A percentile compares a stretch with the other conserved stretches of the same genome.
These are phyloP conservation scores for Ataeniobius toweri DNA, from an alignment of 2,797 vertebrate species.

Conservation along the genomic window DNA sequence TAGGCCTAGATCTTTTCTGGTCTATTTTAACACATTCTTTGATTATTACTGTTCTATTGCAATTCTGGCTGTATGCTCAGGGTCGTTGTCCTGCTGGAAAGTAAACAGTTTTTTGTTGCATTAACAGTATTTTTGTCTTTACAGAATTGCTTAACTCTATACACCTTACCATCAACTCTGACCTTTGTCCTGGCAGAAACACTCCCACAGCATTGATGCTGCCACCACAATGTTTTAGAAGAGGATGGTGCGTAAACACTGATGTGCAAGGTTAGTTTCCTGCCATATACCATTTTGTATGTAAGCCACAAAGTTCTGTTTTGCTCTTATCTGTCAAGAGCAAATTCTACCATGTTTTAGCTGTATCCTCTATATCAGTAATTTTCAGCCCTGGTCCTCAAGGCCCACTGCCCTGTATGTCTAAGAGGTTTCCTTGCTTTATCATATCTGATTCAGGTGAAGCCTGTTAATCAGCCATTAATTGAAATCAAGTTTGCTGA, in stretches of 20 bases:
- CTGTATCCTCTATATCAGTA: not conserved
- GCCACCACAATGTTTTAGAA: not conserved
- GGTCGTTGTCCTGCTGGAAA: not conserved
- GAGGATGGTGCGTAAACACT: not conserved
- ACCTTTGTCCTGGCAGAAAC: no score
- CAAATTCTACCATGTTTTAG: not conserved
- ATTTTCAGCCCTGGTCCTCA: no score
- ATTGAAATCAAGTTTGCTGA: no score
- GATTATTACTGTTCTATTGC: not conserved
- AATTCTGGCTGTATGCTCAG: not conserved
- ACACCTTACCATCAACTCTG: no score
- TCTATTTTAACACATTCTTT: not conserved
- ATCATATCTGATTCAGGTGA: no score
- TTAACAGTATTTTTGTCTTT: not conserved
- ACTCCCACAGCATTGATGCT: not conserved
- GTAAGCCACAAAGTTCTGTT: not conserved
- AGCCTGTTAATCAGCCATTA: no score
- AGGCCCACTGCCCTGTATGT: no score
- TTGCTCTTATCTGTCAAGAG: not conserved
- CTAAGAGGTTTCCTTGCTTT: no score
- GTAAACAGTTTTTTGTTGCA: not conserved
- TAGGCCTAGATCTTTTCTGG: not conserved
- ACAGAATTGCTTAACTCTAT: not conserved
- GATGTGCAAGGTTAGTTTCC: not conserved
- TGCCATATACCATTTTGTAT: not conserved